Conservation (phyloP, 2,888 invertebrate species). For the Trichopria drosophilae region DNA sequence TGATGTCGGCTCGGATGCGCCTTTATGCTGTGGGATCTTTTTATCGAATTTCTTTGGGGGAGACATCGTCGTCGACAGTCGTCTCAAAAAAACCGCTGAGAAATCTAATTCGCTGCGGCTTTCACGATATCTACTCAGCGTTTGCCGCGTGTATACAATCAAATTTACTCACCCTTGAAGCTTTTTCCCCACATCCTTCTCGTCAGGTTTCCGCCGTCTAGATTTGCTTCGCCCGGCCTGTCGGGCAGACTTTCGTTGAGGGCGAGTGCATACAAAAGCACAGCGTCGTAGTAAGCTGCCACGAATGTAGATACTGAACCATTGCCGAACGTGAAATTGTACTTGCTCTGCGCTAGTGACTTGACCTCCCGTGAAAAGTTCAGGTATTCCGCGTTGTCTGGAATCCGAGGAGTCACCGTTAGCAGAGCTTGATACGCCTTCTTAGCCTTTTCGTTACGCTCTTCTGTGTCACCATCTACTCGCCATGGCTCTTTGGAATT, state of each 20-base stretch:
- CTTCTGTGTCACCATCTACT: constrained; percentile 74
- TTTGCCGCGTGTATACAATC: no score
- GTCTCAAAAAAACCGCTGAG: no score
- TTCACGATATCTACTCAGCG: no score
- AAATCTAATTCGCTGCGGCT: no score
- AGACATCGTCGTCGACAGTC: no score
- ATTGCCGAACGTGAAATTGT: constrained; percentile 74
- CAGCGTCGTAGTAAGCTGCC: constrained; percentile 95
- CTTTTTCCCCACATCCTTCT: constrained; percentile 83
- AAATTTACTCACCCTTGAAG: constrained; percentile 70
- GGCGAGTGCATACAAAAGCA: constrained; percentile 88
- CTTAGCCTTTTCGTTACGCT: constrained; percentile 80
- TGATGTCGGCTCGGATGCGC: no score
- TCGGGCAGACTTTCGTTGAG: constrained; percentile 79
- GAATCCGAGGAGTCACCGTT: constrained; percentile 84
- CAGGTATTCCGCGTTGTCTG: constrained; percentile 75
- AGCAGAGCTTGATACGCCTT: constrained; percentile 85
- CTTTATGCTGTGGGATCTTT: not conserved
- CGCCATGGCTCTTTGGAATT: constrained; percentile 79
- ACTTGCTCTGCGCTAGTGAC: constrained; percentile 67
- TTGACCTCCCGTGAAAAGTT: constrained; percentile 77
- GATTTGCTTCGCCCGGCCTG: constrained; percentile 52
- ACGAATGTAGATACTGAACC: constrained; percentile 88
- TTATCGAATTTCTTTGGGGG: not conserved
- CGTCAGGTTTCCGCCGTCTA: constrained; percentile 84